Evolutionary conservation across 2,797 vertebrate species (phyloP), one percentile per base, ranked within the genome.

Genomic region (Acrossocheilus wenchowensis): DNA sequence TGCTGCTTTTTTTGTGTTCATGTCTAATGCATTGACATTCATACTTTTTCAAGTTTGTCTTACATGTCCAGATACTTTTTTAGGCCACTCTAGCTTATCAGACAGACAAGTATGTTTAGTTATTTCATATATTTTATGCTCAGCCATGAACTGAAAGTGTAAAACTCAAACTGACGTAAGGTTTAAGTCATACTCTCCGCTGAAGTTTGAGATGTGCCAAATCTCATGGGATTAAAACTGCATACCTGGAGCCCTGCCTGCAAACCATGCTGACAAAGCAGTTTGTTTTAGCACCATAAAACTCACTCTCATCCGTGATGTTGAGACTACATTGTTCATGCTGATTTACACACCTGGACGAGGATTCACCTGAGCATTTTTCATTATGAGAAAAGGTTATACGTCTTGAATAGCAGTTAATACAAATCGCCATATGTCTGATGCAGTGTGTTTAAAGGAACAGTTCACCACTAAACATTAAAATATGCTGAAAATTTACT

Each of bases 301-400:
- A 17, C 7, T 23, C 21, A 41, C 36, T 12, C 36, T 71, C 36
- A 39, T 39, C 66, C 1, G 4, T 71, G 68, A 69, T 39, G 68
- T 23, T 41, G 19, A 21, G 19, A 21, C 7, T 39, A 21, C 66
- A 69, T 69, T 41, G 15, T 5, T 21, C 68, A 39, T 39, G 68
- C 19, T 71, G 68, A 71, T 71, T 71, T 71, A 71, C 68, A 71
- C 68, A 71, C 68, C 66, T 21, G 66, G 34, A 19, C 8, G 66
- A 21, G 36, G 4, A 69, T 36, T 69, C 66, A 69, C 66, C 34
- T 69, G 66, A 69, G 34, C 17, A 10, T 69, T 69, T 69, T 36
- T 69, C 19, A 39, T 36, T 21, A 10, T 21, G 68, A 69, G 68
- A 21, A 69, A 69, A 69, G 66, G 19, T 69, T 2, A 60, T 26